Evolutionary conservation across 2,888 invertebrate genomes (phyloP).

Genomic region (Macrosiphum euphorbiae): DNA sequence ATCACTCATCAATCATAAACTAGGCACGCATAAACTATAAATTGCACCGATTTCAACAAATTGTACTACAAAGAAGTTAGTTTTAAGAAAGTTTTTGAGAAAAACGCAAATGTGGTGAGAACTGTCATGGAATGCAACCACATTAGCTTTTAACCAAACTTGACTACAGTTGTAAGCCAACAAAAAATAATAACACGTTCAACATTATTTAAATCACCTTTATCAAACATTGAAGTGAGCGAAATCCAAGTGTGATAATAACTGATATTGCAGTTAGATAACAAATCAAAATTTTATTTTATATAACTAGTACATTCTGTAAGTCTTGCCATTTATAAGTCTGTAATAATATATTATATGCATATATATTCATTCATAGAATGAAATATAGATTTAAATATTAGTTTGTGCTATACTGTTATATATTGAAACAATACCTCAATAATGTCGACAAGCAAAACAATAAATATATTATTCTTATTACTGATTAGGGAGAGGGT

Average conservation of each 20-base stretch:
- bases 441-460: neutral
- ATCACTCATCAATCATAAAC: neutral
- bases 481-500: neutral
- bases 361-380: too few species aligned
- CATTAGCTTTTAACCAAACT: neutral
- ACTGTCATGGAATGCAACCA: neutral
- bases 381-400: neutral
- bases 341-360: too few species aligned
- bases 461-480: neutral
- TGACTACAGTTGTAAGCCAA: neutral
- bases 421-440: neutral
- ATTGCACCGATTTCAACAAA: neutral
- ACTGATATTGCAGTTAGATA: neutral
- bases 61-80: neutral
- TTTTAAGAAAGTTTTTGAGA: neutral
- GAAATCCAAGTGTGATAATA: neutral
- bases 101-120: neutral
- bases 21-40: neutral
- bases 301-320: neutral
- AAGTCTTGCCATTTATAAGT: too few species aligned
- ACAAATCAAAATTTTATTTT: neutral
- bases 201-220: neutral
- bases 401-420: neutral
- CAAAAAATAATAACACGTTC: neutral
- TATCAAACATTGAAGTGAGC: neutral